These are phyloP conservation scores for Spilarctia lutea DNA, from an alignment of 2,888 invertebrate genomes.

Conservation along the genomic window DNA sequence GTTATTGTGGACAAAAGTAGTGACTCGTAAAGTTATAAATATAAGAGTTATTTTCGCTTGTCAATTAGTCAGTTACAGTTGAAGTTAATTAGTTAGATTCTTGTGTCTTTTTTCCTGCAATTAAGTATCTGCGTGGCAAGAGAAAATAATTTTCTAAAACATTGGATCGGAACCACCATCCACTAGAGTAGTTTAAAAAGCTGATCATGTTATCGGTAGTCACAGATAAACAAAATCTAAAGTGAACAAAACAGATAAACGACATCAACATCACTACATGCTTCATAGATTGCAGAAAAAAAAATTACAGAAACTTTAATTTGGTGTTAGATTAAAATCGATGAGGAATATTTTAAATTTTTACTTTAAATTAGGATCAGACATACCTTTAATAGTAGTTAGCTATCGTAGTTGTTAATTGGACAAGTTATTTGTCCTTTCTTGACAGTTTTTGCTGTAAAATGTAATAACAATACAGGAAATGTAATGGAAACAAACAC, in stretches of 20 bases:
- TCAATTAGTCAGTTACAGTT: background rate
- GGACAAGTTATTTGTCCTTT: background rate
- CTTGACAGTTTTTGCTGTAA: background rate
- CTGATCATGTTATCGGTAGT: slow-evolving; percentile 52
- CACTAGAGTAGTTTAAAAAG: slow-evolving; percentile 68
- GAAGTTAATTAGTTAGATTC: slow-evolving; percentile 75
- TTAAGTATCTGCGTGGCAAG: slow-evolving; percentile 63
- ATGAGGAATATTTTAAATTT: background rate
- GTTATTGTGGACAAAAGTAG: slow-evolving; percentile 20
- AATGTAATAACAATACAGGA: background rate
- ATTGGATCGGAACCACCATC: slow-evolving; percentile 50
- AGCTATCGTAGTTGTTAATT: too few relatives aligned
- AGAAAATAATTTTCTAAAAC: slow-evolving; percentile 60
- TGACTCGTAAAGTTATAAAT: slow-evolving; percentile 10
- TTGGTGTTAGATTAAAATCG: background rate
- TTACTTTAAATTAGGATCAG: background rate
- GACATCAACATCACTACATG: background rate
- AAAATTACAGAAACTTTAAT: background rate
- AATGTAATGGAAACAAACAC: slow-evolving; percentile 21
- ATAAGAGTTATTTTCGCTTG: slow-evolving; percentile 19
- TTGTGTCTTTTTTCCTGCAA: slow-evolving; percentile 70
- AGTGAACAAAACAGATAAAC: slow-evolving; percentile 9
- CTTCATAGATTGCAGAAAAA: background rate
- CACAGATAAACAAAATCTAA: slow-evolving; percentile 32
- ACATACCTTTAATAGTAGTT: background rate